Base-by-base conservation (phyloP, 2,797 vertebrate genomes). In the Oceanodroma leucorhoa region DNA sequence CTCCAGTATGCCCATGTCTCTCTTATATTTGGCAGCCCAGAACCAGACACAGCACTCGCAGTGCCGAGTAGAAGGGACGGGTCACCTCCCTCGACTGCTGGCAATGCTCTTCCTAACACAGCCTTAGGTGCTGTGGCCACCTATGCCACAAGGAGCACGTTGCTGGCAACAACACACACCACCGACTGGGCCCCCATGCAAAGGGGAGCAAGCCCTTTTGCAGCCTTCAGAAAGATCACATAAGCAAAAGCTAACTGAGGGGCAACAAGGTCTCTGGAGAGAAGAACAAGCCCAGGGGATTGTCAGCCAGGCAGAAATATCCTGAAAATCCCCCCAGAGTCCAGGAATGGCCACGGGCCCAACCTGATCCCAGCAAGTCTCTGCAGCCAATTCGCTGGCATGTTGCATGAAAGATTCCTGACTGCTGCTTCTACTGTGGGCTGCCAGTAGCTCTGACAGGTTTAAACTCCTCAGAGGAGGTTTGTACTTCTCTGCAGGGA, bases 331-430 rank as follows among this genome's bases (percentile, higher is more conserved):
- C 7, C 53, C 34, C 30, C 0, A 0, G 48, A 85, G 60, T 45
- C 34, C 82, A 62, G 75, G 58, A 81, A 87, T 2, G 14, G 77
- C 81, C 81, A 84, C 41, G 17, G 48, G 45, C 61, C 18, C 32
- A 81, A 23, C 57, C n/a, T 30, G n/a, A 51, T 67, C 50, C 61
- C 84, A 66, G 51, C 48, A 71, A 70, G 30, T 60, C 69, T 75
- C 73, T 10, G 16, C 14, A 32, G 45, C 16, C 0, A 1, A 41
- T 51, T 41, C 3, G 0, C 12, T 29, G 55, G 30, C 1, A 0
- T 13, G 22, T 30, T 46, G 64, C 65, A 13, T 19, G 18, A 43
- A 61, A 50, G 36, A 40, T 29, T 75, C 46, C 62, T 2, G 13
- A n/a, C 22, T 45, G 45, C 78, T 75, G 65, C 73, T 88, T 40